Conservation (phyloP, 2,888 invertebrate species). For the Dorcus parallelipipedus region DNA sequence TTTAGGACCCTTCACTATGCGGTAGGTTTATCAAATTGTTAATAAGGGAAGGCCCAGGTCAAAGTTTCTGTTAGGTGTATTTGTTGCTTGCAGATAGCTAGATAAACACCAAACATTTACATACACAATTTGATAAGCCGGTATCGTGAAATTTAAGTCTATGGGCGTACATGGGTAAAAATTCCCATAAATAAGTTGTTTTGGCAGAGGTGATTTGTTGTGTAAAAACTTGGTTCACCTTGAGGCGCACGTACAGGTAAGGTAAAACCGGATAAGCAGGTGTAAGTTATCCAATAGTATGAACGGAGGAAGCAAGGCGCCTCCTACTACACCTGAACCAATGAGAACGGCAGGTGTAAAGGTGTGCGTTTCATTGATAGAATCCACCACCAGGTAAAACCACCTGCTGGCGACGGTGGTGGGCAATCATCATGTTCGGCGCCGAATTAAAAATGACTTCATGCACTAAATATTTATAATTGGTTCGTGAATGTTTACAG, state of each 20-base stretch:
- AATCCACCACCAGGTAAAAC: slow-evolving; percentile 17
- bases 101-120: neutral
- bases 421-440: slow-evolving; percentile 2
- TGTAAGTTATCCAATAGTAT: slow-evolving; percentile 14
- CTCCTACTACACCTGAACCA: slow-evolving; percentile 32
- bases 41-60: neutral
- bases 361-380: slow-evolving; percentile 9
- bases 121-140: neutral
- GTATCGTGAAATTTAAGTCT: neutral
- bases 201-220: neutral
- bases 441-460: slow-evolving; percentile 25
- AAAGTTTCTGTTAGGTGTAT: neutral
- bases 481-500: slow-evolving; percentile 30
- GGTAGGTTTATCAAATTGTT: no score
- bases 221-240: no score
- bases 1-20: no score
- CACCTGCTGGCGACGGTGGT: slow-evolving; percentile 24
- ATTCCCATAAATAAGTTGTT: neutral
- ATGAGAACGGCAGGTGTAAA: slow-evolving; percentile 23
- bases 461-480: slow-evolving; percentile 20
- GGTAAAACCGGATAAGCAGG: slow-evolving; percentile 17
- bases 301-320: slow-evolving; percentile 17
- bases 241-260: slow-evolving; percentile 5
- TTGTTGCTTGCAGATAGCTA: neutral
- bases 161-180: neutral